Base-by-base conservation (phyloP, 35 echinoderm and acorn worm genomes). In the Heliocidaris erythrogramma region DNA sequence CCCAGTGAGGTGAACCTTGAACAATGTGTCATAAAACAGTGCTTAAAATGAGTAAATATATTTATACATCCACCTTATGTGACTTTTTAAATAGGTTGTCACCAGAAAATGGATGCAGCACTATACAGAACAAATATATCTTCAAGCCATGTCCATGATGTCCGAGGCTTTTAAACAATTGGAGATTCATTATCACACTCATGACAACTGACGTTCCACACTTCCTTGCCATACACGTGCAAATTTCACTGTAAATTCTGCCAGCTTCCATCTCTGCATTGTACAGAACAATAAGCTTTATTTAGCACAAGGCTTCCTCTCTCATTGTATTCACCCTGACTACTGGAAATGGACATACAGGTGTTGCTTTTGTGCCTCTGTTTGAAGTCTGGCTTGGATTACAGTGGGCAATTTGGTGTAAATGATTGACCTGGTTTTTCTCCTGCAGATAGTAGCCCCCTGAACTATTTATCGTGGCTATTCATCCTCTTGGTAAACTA, bases 301-400 rank as follows among this genome's bases (percentile, higher is more conserved):
- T 78, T 78, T 78, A 78, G 65, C 65, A 78, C 65, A 78, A 78
- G 65, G 65, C 65, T 78, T 78, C 65, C 65, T 78, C 27, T 78
- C 27, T 78, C 65, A 78, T 78, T 78, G 52, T 56, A 78, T 78
- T 78, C 65, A 78, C 21, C 5, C 5, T 78, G 65, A 21, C 65
- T 78, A 78, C 65, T 78, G 65, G 65, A 78, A 78, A 78, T 78
- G 65, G 65, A 78, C 65, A 78, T 27, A 21, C 65, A 78, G 65
- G 65, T 78, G 65, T n/a, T 78, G 65, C 65, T 78, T 78, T 78
- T 78, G 65, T 78, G 65, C 21, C 27, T 78, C 65, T n/a, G 65
- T 78, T 78, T 78, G 65, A 21, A 78, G 21, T 27, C 65, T 78
- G 65, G 65, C 65, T 78, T 78, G 21, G 65, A 78, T 78, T 78